These are phyloP conservation scores for Paedocypris micromegethes DNA, from an alignment of 2,797 vertebrate species.

Conservation along the genomic window DNA sequence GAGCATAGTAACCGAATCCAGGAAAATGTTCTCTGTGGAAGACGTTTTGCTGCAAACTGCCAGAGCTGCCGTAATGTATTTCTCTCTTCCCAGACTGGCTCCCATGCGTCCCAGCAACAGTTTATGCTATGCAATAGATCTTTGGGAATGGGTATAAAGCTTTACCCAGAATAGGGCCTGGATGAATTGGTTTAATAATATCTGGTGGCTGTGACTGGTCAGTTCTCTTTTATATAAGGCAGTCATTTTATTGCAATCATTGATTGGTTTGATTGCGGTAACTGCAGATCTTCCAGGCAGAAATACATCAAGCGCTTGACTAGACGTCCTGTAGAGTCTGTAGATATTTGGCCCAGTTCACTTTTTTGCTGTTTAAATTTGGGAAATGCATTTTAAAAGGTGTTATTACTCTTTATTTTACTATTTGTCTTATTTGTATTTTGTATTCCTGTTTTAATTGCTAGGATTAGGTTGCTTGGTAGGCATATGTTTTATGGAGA, in stretches of 20 bases:
- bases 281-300: neutral
- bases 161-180: conserved; percentile 36
- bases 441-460: no score
- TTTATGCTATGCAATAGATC: conserved; percentile 37
- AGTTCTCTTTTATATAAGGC: conserved; percentile 32
- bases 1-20: conserved; percentile 28
- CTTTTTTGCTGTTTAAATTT: no score
- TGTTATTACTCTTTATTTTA: no score
- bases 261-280: conserved; percentile 16
- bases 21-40: conserved; percentile 26
- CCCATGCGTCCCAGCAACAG: conserved; percentile 31
- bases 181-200: conserved; percentile 51
- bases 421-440: no score
- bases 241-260: conserved; percentile 38
- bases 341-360: no score
- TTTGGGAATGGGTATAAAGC: conserved; percentile 19
- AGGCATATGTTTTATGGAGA: no score
- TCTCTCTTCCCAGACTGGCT: conserved; percentile 24
- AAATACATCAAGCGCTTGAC: conserved; percentile 12
- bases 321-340: neutral
- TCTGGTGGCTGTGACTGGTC: conserved; percentile 34
- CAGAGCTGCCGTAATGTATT: conserved; percentile 30
- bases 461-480: no score
- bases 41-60: conserved; percentile 3
- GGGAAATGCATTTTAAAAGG: no score